A percentile compares a stretch with the other conserved stretches of the same genome.
phyloP scores from a whole-genome alignment of 2,888 invertebrate species.

The Drosophila quinaria region DNA sequence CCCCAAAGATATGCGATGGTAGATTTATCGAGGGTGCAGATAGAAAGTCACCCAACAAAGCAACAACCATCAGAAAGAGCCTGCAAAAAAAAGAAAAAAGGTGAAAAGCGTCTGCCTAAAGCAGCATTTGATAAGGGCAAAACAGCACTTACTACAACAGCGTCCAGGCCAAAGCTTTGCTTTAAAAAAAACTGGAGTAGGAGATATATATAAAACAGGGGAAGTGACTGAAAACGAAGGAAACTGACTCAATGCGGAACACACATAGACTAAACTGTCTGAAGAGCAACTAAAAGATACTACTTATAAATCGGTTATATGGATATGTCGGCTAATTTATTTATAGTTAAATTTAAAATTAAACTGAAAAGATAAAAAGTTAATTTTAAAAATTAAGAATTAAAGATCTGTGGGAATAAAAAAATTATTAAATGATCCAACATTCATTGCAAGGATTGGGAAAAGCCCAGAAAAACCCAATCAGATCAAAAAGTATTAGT shows the following conservation, averaged over 20 bases:
- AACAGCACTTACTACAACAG: constrained; percentile 27
- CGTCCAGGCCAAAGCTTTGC: constrained; percentile 44
- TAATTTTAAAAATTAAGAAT: too few relatives aligned
- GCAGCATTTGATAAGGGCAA: constrained; percentile 59
- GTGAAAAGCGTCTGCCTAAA: constrained; percentile 55
- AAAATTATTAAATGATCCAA: too few relatives aligned
- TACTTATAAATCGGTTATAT: neutral
- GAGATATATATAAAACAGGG: constrained; percentile 10
- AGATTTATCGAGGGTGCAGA: constrained; percentile 68
- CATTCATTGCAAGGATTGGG: too few relatives aligned
- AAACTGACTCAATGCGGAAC: constrained; percentile 19
- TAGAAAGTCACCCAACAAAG: constrained; percentile 35
- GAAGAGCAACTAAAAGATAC: constrained; percentile 26
- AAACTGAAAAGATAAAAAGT: too few relatives aligned
- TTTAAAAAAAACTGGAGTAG: constrained; percentile 17
- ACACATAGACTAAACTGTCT: neutral
- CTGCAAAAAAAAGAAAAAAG: constrained; percentile 30
- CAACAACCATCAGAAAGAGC: neutral
- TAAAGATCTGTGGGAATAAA: too few relatives aligned
- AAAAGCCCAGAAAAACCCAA: too few relatives aligned
- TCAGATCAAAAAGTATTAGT: too few relatives aligned
- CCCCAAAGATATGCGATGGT: constrained; percentile 69
- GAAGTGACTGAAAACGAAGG: constrained; percentile 15
- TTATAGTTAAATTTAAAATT: too few relatives aligned
- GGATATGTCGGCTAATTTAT: too few relatives aligned